Base-by-base conservation (phyloP, 2,888 invertebrate species). In the Pollenia angustigena region DNA sequence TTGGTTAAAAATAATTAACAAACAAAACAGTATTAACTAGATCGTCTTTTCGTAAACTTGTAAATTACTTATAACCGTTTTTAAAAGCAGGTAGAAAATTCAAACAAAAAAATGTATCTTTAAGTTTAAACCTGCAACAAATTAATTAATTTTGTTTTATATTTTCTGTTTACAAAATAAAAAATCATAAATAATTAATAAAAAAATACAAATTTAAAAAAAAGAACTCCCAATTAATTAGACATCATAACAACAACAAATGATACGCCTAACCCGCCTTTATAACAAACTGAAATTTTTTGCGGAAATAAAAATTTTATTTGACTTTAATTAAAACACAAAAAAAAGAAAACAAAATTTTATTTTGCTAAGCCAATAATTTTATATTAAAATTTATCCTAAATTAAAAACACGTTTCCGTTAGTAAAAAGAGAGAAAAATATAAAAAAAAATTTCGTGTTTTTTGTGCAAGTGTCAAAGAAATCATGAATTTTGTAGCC, bases 401-500 rank as follows among this genome's bases (percentile, higher is more conserved):
- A 32, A 40, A 78, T 66, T 76, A 76, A 76, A 66, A 78, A 72
- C 9, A 40, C 14, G 14, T 68, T 72, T 68, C 16, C 40, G 69
- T 52, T 72, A 58, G 58, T 32, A 58, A 3, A 9, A 48, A 16
- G 1, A 44, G 54, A 62, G 18, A 52, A 40, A 46, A 40, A 40
- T 46, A 42, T 23, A 50, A 64, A 62, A 14, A 11, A 48, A 52
- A 18, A n/a, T n/a, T 68, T 58, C 14, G 2, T 32, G 44, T 42
- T 14, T 52, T 44, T 16, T 32, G 58, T 46, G 54, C 11, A 58
- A 56, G 66, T 58, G 23, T 76, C 48, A 58, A 58, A 23, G 32
- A 62, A 89, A 91, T 89, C 87, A 92, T 93, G 93, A 92, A 92
- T 91, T 91, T 93, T 85, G 90, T 92, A 87, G 92, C 91, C 42